Evolutionary conservation across 35 echinoderm and acorn worm species (phyloP).

Genomic region (Nesometra sesokonis): DNA sequence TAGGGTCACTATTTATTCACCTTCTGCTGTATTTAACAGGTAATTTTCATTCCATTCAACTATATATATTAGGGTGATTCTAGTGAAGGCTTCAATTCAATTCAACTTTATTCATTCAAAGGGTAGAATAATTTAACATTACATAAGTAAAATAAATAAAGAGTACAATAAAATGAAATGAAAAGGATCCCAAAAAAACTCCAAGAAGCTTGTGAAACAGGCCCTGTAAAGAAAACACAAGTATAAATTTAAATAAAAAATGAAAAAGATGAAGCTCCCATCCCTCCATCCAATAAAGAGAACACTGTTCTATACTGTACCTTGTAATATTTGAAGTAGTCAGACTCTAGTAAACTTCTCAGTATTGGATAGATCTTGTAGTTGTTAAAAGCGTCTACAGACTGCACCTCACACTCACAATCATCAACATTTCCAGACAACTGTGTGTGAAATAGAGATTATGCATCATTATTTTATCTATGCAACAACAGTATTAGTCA

Average conservation of each 20-base stretch:
- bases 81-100: too few relatives aligned
- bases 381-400: conserved; percentile 73
- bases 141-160: too few relatives aligned
- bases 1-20: too few relatives aligned
- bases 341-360: conserved; percentile 35
- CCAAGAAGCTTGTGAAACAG: neutral
- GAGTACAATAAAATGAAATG: neutral
- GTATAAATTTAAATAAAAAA: neutral
- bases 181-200: too few relatives aligned
- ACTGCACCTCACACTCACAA: conserved; percentile 80
- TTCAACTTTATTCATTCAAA: too few relatives aligned
- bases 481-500: too few relatives aligned
- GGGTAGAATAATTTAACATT: too few relatives aligned
- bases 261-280: neutral
- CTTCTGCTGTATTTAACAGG: too few relatives aligned
- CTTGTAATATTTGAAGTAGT: conserved; percentile 92
- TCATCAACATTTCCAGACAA: conserved; percentile 72
- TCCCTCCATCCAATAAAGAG: neutral
- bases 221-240: neutral
- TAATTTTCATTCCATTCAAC: too few relatives aligned
- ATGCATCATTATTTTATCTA: too few relatives aligned
- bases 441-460: conserved; percentile 14
- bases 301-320: conserved; percentile 19
- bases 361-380: conserved; percentile 38
- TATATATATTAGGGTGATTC: too few relatives aligned